Evolutionary conservation across 2,888 invertebrate species (phyloP), one percentile per base, ranked within the genome.

Genomic region (Unio delphinus): DNA sequence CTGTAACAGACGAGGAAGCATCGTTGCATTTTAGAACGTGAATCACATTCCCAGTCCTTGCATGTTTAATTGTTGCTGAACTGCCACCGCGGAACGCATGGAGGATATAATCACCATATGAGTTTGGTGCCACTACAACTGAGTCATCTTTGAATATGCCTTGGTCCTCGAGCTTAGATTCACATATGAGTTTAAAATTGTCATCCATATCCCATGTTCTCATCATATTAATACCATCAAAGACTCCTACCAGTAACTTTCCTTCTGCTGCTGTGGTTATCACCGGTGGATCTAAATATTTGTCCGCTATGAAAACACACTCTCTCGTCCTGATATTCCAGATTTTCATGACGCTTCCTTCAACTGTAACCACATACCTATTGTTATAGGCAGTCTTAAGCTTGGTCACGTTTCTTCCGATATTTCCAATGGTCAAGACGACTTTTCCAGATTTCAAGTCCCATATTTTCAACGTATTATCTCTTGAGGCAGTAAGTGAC

Each of bases 401-500:
- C 45, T 78, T 77, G 20, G 77, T 75, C 23, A 88, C 85, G n/a
- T 83, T 75, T n/a, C 71, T 75, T 8, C 88, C 87, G 7, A 87
- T 83, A 8, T 83, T 81, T 6, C 78, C 67, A 11, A 89, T 80
- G 1, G 87, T 88, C 67, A 78, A 80, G 6, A 78, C 74, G 7
- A 88, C 88, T 61, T 84, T 81, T 0, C 88, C 89, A 8, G 82
- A 83, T 56, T 83, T 75, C 4, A 88, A 74, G 69, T 88, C 86
- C 89, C 89, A 89, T 23, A 87, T 68, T 75, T 88, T 89, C 68
- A 89, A 76, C 7, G n/a, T n/a, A n/a, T n/a, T n/a, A n/a, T n/a
- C n/a, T n/a, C n/a, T n/a, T n/a, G n/a, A n/a, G n/a, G n/a, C n/a
- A n/a, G n/a, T n/a, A n/a, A n/a, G n/a, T n/a, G n/a, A n/a, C n/a